These are phyloP conservation scores for Threskiornis aethiopicus DNA, from an alignment of 2,797 vertebrate species.

Conservation along the genomic window DNA sequence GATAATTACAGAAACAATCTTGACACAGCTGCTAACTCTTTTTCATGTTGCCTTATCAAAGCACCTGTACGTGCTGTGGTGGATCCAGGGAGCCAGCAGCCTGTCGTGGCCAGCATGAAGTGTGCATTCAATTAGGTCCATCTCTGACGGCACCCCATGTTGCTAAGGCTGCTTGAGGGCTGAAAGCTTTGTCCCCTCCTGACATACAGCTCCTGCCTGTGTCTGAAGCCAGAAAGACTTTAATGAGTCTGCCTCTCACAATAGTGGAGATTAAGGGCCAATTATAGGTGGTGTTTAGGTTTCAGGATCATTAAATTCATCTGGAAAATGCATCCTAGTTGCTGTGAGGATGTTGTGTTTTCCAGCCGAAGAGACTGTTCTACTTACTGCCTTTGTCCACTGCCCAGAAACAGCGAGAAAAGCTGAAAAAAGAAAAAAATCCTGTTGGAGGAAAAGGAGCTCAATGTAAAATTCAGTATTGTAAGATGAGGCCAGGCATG, in stretches of 20 bases:
- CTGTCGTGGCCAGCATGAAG: rapidly evolving
- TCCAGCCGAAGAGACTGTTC: not conserved
- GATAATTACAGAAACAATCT: not conserved
- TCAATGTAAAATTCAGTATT: not conserved
- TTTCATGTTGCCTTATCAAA: not conserved
- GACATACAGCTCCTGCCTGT: not conserved
- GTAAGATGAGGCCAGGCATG: not conserved
- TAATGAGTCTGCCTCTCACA: constrained; percentile 10
- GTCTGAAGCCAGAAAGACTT: not conserved
- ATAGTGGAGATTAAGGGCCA: not conserved
- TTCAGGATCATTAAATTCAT: constrained; percentile 33
- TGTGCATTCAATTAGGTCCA: not conserved
- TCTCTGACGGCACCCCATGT: rapidly evolving
- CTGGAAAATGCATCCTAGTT: not conserved
- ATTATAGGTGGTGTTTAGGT: not conserved
- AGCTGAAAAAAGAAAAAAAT: not conserved
- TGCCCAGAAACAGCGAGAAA: not conserved
- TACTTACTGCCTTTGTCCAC: not conserved
- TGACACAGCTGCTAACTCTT: not conserved
- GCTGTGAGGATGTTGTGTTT: not conserved
- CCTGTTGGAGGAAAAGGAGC: not conserved
- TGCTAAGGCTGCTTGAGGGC: not conserved
- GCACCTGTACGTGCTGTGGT: rapidly evolving
- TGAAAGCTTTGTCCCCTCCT: not conserved
- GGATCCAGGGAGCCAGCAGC: not conserved